phyloP scores from a whole-genome alignment of 2,888 invertebrate genomes.

The Ectobius pallidus region DNA sequence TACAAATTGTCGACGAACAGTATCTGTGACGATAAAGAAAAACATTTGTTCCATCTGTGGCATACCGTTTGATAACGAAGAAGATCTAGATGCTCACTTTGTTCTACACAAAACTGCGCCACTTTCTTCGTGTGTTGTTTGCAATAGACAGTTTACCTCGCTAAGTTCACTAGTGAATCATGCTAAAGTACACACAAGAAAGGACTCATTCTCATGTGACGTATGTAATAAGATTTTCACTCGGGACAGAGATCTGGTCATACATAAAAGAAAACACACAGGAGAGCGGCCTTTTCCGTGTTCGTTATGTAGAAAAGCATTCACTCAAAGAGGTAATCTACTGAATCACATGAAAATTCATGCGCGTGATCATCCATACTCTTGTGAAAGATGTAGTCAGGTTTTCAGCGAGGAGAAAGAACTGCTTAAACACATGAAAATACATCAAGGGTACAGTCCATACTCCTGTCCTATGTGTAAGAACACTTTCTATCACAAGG shows the following conservation, averaged over 20 bases:
- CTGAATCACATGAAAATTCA: background rate
- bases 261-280: background rate
- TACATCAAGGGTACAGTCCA: background rate
- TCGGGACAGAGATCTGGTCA: background rate
- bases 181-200: no score
- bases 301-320: background rate
- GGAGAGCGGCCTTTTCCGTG: constrained; percentile 1
- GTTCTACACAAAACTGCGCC: no score
- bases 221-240: background rate
- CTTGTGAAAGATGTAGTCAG: background rate
- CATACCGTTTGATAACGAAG: no score
- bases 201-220: background rate
- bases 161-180: no score
- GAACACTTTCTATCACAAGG: no score
- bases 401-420: background rate
- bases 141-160: no score
- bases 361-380: background rate
- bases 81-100: no score
- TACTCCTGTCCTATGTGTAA: no score
- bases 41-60: no score
- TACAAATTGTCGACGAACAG: no score
- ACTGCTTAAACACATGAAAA: background rate
- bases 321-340: background rate
- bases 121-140: no score
- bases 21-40: no score